Conservation (phyloP, 2,888 invertebrate genomes). For the Coremacera marginata region DNA sequence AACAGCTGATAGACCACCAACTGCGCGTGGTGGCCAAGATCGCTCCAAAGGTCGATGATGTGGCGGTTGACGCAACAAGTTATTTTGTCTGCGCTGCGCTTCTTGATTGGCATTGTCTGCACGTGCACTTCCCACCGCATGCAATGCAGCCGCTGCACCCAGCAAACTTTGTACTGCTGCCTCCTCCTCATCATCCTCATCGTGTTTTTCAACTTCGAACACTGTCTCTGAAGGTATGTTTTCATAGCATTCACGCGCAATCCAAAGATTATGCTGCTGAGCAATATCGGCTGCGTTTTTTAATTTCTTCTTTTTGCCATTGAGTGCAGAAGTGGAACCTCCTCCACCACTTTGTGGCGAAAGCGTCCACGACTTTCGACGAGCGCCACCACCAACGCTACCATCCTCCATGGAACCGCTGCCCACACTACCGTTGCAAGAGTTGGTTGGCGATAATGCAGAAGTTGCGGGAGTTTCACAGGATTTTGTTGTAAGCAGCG, state of each 20-base stretch:
- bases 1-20: constrained; percentile 47
- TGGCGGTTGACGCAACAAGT: constrained; percentile 57
- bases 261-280: constrained; percentile 65
- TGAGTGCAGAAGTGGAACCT: constrained; percentile 56
- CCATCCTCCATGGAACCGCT: constrained; percentile 56
- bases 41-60: constrained; percentile 82
- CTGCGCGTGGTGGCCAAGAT: constrained; percentile 77
- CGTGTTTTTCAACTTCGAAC: constrained; percentile 53
- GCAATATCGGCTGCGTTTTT: constrained; percentile 66
- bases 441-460: constrained; percentile 60
- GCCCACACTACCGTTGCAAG: constrained; percentile 62
- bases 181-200: constrained; percentile 55
- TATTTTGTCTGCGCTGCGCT: constrained; percentile 52
- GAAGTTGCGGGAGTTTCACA: constrained; percentile 57
- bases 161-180: constrained; percentile 63
- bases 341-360: constrained; percentile 60
- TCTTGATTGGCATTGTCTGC: constrained; percentile 33
- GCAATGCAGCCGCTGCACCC: constrained; percentile 64
- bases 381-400: constrained; percentile 61
- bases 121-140: constrained; percentile 47
- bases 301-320: constrained; percentile 76
- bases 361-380: constrained; percentile 63
- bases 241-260: constrained; percentile 68
- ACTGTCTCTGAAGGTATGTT: constrained; percentile 67
- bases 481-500: constrained; percentile 60